Evolutionary conservation across 1,140 invertebrate genomes (phyloP).

Genomic region (Trachymyrmex septentrionalis): DNA sequence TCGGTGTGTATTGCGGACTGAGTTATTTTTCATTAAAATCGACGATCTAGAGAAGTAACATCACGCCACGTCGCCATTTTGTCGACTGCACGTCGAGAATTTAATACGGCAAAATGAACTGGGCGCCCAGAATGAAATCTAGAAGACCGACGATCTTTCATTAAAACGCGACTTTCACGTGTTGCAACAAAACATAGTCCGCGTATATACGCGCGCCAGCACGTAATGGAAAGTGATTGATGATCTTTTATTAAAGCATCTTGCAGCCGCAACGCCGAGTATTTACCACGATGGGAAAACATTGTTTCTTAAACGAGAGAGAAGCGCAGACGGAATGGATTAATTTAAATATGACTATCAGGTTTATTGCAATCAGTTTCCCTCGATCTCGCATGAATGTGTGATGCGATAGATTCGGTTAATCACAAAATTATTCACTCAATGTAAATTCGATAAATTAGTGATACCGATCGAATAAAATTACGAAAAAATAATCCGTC

Average conservation of each 20-base stretch:
- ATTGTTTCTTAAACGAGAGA: not conserved
- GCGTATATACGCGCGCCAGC: slow-evolving; percentile 1
- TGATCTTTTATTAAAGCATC: slow-evolving; percentile 54
- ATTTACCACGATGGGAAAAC: not conserved
- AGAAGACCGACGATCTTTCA: slow-evolving; percentile 66
- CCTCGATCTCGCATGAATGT: not conserved
- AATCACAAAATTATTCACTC: slow-evolving; percentile 6
- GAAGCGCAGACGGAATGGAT: not conserved
- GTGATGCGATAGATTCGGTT: not conserved
- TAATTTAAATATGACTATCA: not conserved
- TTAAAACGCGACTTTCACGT: slow-evolving; percentile 56
- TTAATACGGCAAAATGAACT: slow-evolving; percentile 48
- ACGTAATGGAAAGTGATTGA: slow-evolving; percentile 54
- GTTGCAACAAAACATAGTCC: slow-evolving; percentile 34
- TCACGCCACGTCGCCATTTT: slow-evolving; percentile 42
- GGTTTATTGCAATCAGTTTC: slow-evolving; percentile 2
- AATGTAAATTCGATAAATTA: slow-evolving; percentile 46
- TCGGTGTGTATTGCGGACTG: not conserved
- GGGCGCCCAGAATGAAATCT: not conserved
- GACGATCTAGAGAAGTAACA: slow-evolving; percentile 19
- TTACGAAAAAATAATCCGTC: slow-evolving; percentile 38
- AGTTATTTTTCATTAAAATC: slow-evolving; percentile 25
- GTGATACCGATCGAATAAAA: not conserved
- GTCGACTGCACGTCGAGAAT: slow-evolving; percentile 47
- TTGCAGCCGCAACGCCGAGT: slow-evolving; percentile 7